A percentile compares a stretch with the other conserved stretches of the same genome.
phyloP scores from a whole-genome alignment of 2,888 invertebrate species.

The Plagiodera versicolora region DNA sequence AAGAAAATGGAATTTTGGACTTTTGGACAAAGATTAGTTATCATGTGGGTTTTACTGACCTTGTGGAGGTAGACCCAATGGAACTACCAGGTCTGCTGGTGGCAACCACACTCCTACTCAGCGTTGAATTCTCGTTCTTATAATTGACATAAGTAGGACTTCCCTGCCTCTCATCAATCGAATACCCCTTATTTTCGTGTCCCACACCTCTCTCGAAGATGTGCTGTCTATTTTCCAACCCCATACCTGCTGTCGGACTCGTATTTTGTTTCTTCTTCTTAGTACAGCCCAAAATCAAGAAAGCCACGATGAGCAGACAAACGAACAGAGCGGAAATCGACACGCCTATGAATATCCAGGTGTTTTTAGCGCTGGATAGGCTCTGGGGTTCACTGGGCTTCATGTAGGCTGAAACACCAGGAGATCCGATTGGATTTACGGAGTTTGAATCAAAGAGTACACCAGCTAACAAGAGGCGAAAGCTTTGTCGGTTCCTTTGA shows the following conservation, averaged over 20 bases:
- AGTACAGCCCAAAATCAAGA: constrained; percentile 58
- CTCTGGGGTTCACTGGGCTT: constrained; percentile 67
- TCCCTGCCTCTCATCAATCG: constrained; percentile 48
- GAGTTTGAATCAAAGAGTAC: no score
- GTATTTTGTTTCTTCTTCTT: constrained; percentile 53
- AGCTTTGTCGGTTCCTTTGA: no score
- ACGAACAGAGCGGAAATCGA: constrained; percentile 64
- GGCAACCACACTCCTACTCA: constrained; percentile 22
- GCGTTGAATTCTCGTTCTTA: constrained; percentile 36
- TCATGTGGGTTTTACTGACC: constrained; percentile 27
- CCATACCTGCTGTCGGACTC: constrained; percentile 32
- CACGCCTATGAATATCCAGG: constrained; percentile 68
- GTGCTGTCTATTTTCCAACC: constrained; percentile 46
- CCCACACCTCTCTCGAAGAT: constrained; percentile 48
- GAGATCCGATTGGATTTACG: no score
- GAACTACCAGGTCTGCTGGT: constrained; percentile 44
- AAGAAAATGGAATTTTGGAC: constrained; percentile 4
- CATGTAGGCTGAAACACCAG: constrained; percentile 70
- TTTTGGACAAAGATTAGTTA: constrained; percentile 37
- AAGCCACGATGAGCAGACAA: constrained; percentile 60
- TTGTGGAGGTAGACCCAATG: constrained; percentile 41
- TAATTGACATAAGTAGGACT: constrained; percentile 52
- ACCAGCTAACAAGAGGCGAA: no score
- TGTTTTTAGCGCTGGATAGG: constrained; percentile 58
- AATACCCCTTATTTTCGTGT: constrained; percentile 47